Percentiles rank a stretch among this genome's conserved stretches.
These are phyloP conservation scores for Carcinoscorpius rotundicauda DNA, from an alignment of 1,140 invertebrate species.

Conservation along the genomic window DNA sequence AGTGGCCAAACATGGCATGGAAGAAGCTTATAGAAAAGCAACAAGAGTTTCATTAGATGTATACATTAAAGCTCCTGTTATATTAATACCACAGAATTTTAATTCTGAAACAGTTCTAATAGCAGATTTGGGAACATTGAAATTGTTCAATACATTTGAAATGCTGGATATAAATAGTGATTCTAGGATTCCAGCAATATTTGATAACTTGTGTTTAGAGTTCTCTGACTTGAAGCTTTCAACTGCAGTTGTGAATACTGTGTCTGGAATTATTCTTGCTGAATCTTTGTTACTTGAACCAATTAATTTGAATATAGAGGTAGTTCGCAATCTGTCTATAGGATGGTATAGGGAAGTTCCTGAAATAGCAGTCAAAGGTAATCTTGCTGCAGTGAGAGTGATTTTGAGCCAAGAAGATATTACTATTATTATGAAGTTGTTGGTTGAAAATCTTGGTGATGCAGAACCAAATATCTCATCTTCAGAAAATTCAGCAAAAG, in stretches of 20 bases:
- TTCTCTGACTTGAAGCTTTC: constrained; percentile 64
- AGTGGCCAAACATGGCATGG: constrained; percentile 69
- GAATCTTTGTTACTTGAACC: constrained; percentile 62
- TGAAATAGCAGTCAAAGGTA: constrained; percentile 66
- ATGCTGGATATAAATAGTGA: constrained; percentile 31
- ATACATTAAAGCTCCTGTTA: constrained; percentile 58
- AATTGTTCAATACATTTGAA: constrained; percentile 50
- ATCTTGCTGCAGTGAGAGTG: constrained; percentile 59
- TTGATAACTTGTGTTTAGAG: constrained; percentile 54
- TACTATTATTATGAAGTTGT: constrained; percentile 56
- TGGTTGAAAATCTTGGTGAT: constrained; percentile 71
- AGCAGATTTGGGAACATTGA: constrained; percentile 71
- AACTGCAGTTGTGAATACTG: no score
- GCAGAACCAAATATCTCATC: not conserved
- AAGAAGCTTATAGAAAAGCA: constrained; percentile 68
- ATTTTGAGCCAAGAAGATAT: constrained; percentile 66
- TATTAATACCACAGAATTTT: constrained; percentile 75
- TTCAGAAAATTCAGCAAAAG: not conserved
- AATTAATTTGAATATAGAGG: constrained; percentile 58
- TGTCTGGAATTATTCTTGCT: constrained; percentile 17
- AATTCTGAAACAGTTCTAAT: constrained; percentile 57
- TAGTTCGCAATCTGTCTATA: constrained; percentile 73
- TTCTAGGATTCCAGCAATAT: constrained; percentile 47
- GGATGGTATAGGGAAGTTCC: constrained; percentile 65
- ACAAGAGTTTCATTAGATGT: constrained; percentile 63